These are phyloP conservation scores for Scelioninae gen. 1 DNA, from an alignment of 2,888 invertebrate genomes.

Conservation along the genomic window DNA sequence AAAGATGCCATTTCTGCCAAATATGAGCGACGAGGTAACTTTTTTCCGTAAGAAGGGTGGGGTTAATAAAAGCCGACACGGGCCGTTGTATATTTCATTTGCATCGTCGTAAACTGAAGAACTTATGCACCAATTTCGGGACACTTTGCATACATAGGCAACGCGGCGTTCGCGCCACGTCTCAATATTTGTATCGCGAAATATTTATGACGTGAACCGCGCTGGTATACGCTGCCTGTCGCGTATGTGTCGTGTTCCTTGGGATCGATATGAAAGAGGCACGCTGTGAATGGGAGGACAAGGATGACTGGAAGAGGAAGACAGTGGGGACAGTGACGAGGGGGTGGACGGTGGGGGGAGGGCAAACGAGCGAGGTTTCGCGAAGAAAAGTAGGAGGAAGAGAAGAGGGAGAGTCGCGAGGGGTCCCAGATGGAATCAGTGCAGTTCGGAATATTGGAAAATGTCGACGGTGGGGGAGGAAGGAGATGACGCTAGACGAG, in stretches of 20 bases:
- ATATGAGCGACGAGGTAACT: slow-evolving; percentile 43
- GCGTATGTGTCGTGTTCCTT: slow-evolving; percentile 64
- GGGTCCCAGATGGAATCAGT: slow-evolving; percentile 82
- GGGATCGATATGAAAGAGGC: slow-evolving; percentile 70
- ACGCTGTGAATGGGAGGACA: slow-evolving; percentile 69
- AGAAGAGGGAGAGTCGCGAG: slow-evolving; percentile 36
- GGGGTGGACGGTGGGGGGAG: background rate
- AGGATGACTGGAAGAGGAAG: slow-evolving; percentile 59
- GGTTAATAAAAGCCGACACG: slow-evolving; percentile 60
- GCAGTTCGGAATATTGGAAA: slow-evolving; percentile 83
- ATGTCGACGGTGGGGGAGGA: slow-evolving; percentile 75
- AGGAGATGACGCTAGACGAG: slow-evolving; percentile 63
- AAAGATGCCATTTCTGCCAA: slow-evolving; percentile 17
- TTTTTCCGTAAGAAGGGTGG: slow-evolving; percentile 14
- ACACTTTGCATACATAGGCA: slow-evolving; percentile 67
- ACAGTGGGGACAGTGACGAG: slow-evolving; percentile 48
- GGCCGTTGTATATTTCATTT: slow-evolving; percentile 61
- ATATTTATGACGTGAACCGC: slow-evolving; percentile 64
- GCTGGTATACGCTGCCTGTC: slow-evolving; percentile 60
- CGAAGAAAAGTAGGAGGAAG: slow-evolving; percentile 53
- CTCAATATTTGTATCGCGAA: slow-evolving; percentile 69
- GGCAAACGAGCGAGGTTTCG: slow-evolving; percentile 29
- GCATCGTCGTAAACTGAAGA: slow-evolving; percentile 63
- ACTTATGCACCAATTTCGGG: slow-evolving; percentile 70
- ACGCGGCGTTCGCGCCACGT: slow-evolving; percentile 60